phyloP scores from a whole-genome alignment of 2,888 invertebrate genomes.

The Mechanitis mazaeus region DNA sequence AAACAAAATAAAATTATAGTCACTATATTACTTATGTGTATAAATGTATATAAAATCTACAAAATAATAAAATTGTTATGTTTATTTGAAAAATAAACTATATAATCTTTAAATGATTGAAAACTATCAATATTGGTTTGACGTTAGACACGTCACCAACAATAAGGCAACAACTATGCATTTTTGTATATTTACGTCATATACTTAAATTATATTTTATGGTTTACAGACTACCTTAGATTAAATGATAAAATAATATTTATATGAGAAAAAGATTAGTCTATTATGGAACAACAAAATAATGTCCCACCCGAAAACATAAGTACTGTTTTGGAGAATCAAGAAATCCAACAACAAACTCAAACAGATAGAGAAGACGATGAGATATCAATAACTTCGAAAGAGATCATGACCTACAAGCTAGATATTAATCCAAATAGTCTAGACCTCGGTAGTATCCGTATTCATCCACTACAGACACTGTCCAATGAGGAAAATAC shows the following conservation, averaged over 20 bases:
- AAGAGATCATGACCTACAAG: slow-evolving; percentile 27
- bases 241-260: not conserved
- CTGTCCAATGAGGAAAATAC: slow-evolving; percentile 5
- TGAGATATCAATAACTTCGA: slow-evolving; percentile 21
- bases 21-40: no score
- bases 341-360: slow-evolving; percentile 8
- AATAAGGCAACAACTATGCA: not conserved
- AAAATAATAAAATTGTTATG: no score
- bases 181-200: not conserved
- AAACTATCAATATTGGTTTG: not conserved
- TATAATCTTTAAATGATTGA: no score
- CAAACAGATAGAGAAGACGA: slow-evolving; percentile 22
- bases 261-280: not conserved
- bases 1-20: no score
- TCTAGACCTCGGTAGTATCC: not conserved
- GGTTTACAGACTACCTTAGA: not conserved
- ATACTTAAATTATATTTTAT: not conserved
- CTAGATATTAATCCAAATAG: slow-evolving; percentile 18
- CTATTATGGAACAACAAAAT: slow-evolving; percentile 18
- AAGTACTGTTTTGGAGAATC: no score
- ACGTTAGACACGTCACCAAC: not conserved
- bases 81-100: no score
- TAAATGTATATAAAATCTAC: no score
- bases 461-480: not conserved
- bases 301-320: not conserved